phyloP scores from a whole-genome alignment of 2,113 vertebrate genomes.

The Azemiops feae region DNA sequence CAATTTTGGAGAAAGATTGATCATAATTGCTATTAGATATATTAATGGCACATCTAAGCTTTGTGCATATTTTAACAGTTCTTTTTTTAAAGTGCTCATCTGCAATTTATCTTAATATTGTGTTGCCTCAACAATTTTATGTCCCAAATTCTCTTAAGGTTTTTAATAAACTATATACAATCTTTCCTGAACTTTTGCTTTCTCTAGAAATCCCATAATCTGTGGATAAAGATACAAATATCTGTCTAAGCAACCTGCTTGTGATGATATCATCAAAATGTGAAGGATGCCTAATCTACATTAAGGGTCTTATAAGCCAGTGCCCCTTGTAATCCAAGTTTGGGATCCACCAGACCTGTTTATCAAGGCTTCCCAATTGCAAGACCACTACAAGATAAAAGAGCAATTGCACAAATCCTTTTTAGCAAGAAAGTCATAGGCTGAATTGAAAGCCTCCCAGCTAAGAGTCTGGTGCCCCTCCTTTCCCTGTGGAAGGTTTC shows the following conservation, averaged over 20 bases:
- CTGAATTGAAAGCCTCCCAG: background rate
- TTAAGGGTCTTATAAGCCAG: background rate
- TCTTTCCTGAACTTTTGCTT: background rate
- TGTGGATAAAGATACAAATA: background rate
- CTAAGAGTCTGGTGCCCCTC: background rate
- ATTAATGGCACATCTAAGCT: background rate
- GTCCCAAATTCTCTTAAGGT: background rate
- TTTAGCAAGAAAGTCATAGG: background rate
- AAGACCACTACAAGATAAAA: background rate
- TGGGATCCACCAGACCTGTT: background rate
- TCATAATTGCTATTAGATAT: background rate
- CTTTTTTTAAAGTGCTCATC: background rate
- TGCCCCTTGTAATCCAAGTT: background rate
- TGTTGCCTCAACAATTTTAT: background rate
- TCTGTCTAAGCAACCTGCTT: background rate
- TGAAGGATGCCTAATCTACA: background rate
- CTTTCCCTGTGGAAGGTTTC: background rate
- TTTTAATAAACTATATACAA: background rate
- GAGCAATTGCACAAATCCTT: background rate
- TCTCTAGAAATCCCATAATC: background rate
- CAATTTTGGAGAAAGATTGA: too few species aligned
- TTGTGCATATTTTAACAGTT: background rate
- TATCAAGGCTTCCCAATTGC: background rate
- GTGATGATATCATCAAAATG: background rate
- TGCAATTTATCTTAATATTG: background rate